phyloP scores from a whole-genome alignment of 2,113 vertebrate species.

The Myiozetetes cayanensis region DNA sequence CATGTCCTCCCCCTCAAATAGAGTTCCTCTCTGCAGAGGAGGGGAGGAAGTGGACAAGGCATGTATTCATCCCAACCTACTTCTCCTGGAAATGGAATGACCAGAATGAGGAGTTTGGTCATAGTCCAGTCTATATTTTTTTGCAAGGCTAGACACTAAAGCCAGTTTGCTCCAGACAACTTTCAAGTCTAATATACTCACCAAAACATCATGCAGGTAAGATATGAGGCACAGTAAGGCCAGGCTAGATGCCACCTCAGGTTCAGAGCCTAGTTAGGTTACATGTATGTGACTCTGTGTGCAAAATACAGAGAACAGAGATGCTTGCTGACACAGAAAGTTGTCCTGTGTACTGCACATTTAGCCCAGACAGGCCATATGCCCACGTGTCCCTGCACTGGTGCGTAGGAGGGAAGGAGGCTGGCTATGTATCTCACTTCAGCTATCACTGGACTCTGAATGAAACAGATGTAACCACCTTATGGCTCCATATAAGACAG shows the following conservation, averaged over 20 bases:
- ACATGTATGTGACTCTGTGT: background rate
- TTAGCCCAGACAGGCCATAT: background rate
- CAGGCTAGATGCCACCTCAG: background rate
- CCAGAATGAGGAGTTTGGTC: slow-evolving; percentile 26
- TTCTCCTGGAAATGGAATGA: slow-evolving; percentile 39
- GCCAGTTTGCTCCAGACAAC: background rate
- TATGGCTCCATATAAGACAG: background rate
- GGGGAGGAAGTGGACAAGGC: background rate
- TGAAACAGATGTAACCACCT: background rate
- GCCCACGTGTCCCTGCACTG: background rate
- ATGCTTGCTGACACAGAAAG: background rate
- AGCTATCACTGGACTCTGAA: background rate
- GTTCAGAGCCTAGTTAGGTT: background rate
- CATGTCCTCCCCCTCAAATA: background rate
- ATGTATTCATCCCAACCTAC: background rate
- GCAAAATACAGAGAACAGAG: background rate
- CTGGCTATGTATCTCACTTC: background rate
- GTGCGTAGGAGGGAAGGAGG: background rate
- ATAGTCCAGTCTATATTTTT: background rate
- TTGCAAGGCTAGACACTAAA: background rate
- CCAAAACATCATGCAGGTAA: background rate
- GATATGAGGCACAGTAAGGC: background rate
- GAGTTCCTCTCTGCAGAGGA: slow-evolving; percentile 6
- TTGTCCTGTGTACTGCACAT: background rate
- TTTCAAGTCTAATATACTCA: background rate